Percentiles rank a stretch among this genome's conserved stretches.
Conservation (phyloP, 2,113 vertebrate genomes). For the Crotalus viridis region DNA sequence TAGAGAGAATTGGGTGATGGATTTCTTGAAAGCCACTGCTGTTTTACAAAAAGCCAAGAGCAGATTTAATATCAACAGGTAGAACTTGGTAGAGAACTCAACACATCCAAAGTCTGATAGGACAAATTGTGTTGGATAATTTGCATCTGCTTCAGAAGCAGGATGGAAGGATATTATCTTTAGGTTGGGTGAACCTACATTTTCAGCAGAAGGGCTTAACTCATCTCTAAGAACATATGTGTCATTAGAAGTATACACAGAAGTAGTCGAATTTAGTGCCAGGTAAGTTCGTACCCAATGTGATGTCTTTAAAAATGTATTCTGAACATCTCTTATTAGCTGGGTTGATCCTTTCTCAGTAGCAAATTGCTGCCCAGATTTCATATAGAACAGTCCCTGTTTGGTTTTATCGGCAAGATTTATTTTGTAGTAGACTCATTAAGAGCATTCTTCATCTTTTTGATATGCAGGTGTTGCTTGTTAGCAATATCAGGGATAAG, state of each 20-base stretch:
- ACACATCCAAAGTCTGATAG: neutral
- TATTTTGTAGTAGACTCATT: neutral
- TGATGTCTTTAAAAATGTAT: neutral
- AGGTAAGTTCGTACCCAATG: neutral
- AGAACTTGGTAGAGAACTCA: neutral
- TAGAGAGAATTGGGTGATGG: neutral
- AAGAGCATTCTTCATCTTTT: neutral
- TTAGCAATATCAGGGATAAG: neutral
- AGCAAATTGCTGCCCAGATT: neutral
- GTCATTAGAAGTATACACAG: neutral
- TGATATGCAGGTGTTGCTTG: no score
- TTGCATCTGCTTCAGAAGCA: neutral
- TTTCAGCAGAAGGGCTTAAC: neutral
- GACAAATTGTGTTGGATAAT: no score
- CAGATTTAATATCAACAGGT: neutral
- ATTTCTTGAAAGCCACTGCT: neutral
- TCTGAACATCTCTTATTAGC: no score
- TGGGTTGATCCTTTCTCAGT: neutral
- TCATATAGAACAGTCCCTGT: neutral
- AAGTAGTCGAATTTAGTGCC: neutral
- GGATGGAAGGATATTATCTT: neutral
- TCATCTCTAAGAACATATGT: neutral
- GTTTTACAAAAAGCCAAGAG: neutral
- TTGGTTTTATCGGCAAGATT: neutral
- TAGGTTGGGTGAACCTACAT: neutral